Percentiles rank a stretch among this genome's conserved stretches.
Evolutionary conservation across 1,140 invertebrate genomes (phyloP).

Genomic region (Drosophila neocordata): DNA sequence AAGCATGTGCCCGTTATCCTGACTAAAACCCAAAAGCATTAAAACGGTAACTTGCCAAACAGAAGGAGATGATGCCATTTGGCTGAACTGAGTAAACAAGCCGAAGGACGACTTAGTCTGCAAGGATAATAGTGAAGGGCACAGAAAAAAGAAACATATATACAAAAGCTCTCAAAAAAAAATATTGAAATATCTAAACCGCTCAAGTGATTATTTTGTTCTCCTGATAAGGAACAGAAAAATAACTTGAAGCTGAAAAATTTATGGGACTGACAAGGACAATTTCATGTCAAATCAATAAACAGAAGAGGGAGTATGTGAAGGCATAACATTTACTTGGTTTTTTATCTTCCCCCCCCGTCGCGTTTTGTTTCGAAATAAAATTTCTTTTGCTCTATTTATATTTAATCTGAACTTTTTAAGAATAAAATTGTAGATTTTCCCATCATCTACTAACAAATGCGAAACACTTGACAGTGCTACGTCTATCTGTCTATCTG

Average conservation of each 20-base stretch:
- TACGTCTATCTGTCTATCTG: neutral
- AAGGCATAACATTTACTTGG: slow-evolving; percentile 9
- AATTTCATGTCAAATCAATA: slow-evolving; percentile 47
- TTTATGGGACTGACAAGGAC: slow-evolving; percentile 60
- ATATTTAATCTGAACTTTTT: slow-evolving; percentile 36
- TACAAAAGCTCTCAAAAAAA: slow-evolving; percentile 49
- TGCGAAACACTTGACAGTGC: slow-evolving; percentile 58
- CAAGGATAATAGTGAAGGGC: slow-evolving; percentile 36
- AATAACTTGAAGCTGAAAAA: slow-evolving; percentile 52
- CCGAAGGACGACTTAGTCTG: slow-evolving; percentile 43
- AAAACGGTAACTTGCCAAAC: slow-evolving; percentile 62
- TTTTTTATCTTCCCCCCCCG: too few species aligned
- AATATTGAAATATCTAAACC: slow-evolving; percentile 56
- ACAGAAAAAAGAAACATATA: neutral
- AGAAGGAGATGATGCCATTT: slow-evolving; percentile 7
- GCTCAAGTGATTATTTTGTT: slow-evolving; percentile 15
- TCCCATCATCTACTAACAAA: slow-evolving; percentile 20
- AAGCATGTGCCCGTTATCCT: slow-evolving; percentile 54
- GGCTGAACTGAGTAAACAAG: slow-evolving; percentile 41
- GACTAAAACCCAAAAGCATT: slow-evolving; percentile 48
- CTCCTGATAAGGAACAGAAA: slow-evolving; percentile 11
- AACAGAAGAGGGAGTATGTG: neutral
- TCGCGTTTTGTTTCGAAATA: slow-evolving; percentile 8
- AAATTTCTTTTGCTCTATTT: slow-evolving; percentile 32
- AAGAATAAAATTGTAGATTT: slow-evolving; percentile 42